A percentile compares a stretch with the other conserved stretches of the same genome.
phyloP scores from a whole-genome alignment of 2,888 invertebrate species.

The Drosophila niveifrons region DNA sequence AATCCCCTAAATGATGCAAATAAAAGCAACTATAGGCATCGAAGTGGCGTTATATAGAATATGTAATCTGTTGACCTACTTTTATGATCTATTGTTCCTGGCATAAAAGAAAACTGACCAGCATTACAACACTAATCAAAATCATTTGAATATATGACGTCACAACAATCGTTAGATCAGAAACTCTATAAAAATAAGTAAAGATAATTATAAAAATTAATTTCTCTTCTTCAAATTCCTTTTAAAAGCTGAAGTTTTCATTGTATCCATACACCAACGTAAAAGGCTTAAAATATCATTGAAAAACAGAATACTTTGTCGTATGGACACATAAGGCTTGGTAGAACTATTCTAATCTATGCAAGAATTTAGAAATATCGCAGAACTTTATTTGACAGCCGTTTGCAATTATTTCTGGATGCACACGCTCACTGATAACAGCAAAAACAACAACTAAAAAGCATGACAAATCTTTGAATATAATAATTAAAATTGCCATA shows the following conservation, averaged over 20 bases:
- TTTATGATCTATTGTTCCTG: neutral
- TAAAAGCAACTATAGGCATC: neutral
- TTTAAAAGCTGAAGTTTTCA: too few relatives aligned
- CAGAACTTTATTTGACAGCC: constrained; percentile 17
- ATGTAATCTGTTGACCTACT: neutral
- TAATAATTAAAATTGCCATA: constrained; percentile 41
- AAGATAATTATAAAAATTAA: too few relatives aligned
- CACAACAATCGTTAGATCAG: too few relatives aligned
- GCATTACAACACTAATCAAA: too few relatives aligned
- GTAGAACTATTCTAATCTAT: neutral
- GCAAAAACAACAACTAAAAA: constrained; percentile 22
- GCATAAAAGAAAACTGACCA: too few relatives aligned
- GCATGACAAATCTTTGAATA: constrained; percentile 60
- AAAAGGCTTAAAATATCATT: neutral
- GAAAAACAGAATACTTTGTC: neutral
- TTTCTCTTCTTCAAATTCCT: too few relatives aligned
- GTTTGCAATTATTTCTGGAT: constrained; percentile 24
- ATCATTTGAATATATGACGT: too few relatives aligned
- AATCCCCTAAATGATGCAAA: neutral
- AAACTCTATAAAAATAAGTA: neutral
- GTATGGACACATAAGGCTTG: neutral
- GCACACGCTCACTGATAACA: constrained; percentile 56
- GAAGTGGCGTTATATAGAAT: neutral
- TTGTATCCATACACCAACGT: too few relatives aligned
- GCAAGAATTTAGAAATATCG: constrained; percentile 4